These are phyloP conservation scores for Cancer borealis DNA, from an alignment of 2,888 invertebrate species.

Conservation along the genomic window DNA sequence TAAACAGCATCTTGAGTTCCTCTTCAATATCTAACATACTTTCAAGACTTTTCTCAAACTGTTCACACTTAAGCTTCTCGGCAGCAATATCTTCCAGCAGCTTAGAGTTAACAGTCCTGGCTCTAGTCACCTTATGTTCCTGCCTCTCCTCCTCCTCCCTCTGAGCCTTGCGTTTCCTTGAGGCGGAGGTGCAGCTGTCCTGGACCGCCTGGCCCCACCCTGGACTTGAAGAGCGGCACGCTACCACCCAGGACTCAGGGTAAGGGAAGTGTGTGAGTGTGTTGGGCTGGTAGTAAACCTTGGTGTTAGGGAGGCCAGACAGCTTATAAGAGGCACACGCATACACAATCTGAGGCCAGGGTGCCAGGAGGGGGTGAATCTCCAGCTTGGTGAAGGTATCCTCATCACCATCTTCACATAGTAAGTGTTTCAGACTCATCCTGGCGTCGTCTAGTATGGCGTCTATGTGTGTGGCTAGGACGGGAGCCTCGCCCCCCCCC, in stretches of 20 bases:
- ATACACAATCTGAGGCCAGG: slow-evolving; percentile 64
- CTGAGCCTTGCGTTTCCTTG: slow-evolving; percentile 66
- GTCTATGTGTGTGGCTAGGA: slow-evolving; percentile 55
- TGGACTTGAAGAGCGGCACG: slow-evolving; percentile 46
- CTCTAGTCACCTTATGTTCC: background rate
- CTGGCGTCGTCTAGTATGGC: slow-evolving; percentile 38
- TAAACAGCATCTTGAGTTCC: slow-evolving; percentile 41
- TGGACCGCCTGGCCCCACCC: background rate
- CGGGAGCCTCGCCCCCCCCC: slow-evolving; percentile 24
- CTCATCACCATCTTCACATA: background rate
- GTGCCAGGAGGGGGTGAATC: slow-evolving; percentile 60
- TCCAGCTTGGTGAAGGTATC: slow-evolving; percentile 16
- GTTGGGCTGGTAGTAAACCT: slow-evolving; percentile 59
- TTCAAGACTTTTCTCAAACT: slow-evolving; percentile 60
- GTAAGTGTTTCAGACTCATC: background rate
- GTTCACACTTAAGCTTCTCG: slow-evolving; percentile 41
- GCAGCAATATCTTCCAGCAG: slow-evolving; percentile 42
- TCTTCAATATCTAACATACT: slow-evolving; percentile 36
- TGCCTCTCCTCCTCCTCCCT: slow-evolving; percentile 2
- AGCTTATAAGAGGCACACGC: slow-evolving; percentile 59
- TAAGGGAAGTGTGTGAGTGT: slow-evolving; percentile 27
- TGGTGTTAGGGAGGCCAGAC: background rate
- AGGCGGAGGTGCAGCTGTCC: background rate
- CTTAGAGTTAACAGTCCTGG: slow-evolving; percentile 30
- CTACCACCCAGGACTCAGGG: slow-evolving; percentile 59